These are phyloP conservation scores for Triplophysa bombifrons DNA, from an alignment of 2,797 vertebrate species.

Conservation along the genomic window DNA sequence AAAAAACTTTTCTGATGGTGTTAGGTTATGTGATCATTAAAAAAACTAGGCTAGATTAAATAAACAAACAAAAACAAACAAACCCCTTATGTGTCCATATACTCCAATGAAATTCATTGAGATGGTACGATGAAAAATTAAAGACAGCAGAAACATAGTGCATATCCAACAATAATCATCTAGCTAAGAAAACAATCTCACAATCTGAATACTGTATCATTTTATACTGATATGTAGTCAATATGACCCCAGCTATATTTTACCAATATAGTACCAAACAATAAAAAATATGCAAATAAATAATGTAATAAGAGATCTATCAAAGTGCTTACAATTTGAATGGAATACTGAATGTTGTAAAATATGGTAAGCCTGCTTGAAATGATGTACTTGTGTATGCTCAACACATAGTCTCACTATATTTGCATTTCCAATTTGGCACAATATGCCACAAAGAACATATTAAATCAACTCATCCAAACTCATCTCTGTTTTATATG, in stretches of 20 bases:
- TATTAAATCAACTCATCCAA: not conserved
- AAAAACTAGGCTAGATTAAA: conserved; percentile 18
- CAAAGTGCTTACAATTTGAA: conserved; percentile 33
- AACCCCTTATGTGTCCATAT: conserved; percentile 3
- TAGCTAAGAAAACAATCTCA: conserved; percentile 16
- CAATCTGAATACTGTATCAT: conserved; percentile 6
- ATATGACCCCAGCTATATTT: conserved; percentile 35
- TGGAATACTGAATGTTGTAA: not conserved
- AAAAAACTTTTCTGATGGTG: not conserved
- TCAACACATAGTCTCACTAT: not conserved
- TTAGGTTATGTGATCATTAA: conserved; percentile 12
- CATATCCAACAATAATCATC: conserved; percentile 32
- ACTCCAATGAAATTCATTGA: conserved; percentile 30
- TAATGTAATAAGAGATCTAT: conserved; percentile 25
- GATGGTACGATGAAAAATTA: conserved; percentile 26
- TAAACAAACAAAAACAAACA: conserved; percentile 5
- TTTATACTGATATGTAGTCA: conserved; percentile 28
- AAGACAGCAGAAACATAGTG: conserved; percentile 36
- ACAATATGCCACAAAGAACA: not conserved
- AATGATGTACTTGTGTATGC: conserved; percentile 24
- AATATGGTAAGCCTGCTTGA: not conserved
- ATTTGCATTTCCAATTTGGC: not conserved
- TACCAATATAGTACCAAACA: conserved; percentile 30
- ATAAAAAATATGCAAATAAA: conserved; percentile 36
- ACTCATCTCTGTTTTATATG: not conserved